phyloP scores from a whole-genome alignment of 2,797 vertebrate genomes.

The Ptychobarbus kaznakovi region DNA sequence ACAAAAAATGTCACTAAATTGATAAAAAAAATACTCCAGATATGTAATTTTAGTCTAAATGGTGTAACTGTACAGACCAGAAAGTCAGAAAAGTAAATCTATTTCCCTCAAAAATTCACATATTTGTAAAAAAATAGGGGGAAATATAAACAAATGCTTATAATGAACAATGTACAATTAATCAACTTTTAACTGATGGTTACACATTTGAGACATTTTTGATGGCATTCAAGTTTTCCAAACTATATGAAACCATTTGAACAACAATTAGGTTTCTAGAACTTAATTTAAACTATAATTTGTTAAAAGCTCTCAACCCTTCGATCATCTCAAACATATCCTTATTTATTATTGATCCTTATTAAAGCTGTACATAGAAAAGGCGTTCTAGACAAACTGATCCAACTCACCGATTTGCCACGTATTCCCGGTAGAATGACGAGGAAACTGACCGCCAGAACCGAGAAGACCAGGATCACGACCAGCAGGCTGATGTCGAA shows the following conservation, averaged over 20 bases:
- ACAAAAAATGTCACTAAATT: not conserved
- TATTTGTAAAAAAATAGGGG: not conserved
- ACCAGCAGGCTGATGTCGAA: conserved; percentile 81
- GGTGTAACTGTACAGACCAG: not conserved
- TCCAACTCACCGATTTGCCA: conserved; percentile 82
- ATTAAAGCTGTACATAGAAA: not conserved
- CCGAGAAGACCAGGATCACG: conserved; percentile 87
- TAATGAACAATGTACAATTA: not conserved
- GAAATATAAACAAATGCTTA: not conserved
- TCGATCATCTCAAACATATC: not conserved
- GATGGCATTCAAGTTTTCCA: not conserved
- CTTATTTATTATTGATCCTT: not conserved
- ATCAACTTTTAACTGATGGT: not conserved
- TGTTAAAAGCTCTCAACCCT: not conserved
- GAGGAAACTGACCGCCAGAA: conserved; percentile 82
- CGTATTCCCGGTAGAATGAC: conserved; percentile 94
- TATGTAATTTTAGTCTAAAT: not conserved
- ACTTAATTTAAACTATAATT: not conserved
- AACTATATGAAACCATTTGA: not conserved
- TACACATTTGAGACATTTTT: not conserved
- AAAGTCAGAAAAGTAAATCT: not conserved
- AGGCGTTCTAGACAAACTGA: not conserved
- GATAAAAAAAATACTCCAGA: not conserved
- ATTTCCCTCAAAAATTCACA: not conserved
- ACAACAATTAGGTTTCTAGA: not conserved